Base-by-base conservation (phyloP, 2,888 invertebrate species). In the Euphydryas editha region DNA sequence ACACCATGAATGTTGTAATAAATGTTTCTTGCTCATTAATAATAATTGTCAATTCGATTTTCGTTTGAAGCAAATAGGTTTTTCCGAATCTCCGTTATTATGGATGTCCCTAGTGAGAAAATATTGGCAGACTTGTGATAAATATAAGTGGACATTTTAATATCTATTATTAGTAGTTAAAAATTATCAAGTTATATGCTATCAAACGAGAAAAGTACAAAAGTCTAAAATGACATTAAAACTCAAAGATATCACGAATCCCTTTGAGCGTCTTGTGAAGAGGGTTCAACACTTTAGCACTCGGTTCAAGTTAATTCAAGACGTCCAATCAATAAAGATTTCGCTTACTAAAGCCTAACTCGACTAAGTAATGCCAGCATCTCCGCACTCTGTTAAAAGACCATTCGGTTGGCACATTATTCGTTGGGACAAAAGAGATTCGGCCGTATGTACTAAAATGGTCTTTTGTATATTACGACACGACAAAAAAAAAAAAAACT, bases 341-440 rank as follows among this genome's bases (percentile, higher is more conserved):
- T 69, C 67, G 69, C 69, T 69, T 69, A 69, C 69, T 67, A 59
- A 62, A 70, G 70, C 64, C 65, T 70, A 62, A 67, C 70, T 68
- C 65, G 36, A 57, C 65, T 67, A 65, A 70, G 68, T 65, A 72
- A 73, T 70, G 70, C 71, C 72, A 70, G 65, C 69, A 69, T 69
- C 73, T 73, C 67, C 67, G 59, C 70, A 73, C 71, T 71, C 74
- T 72, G 70, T 75, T 73, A 72, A 72, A 73, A 69, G 68, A 68
- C 65, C 68, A 70, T 72, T 73, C 70, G 67, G 66, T 68, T 59
- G 60, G 68, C 71, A 71, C 71, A 70, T 73, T 71, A 71, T 71
- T 73, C 67, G 67, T 62, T 57, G 70, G 68, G 71, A 71, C 71
- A 71, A 71, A 71, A 65, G 68, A 65, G 65, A 59, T 65, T 68